phyloP scores from a whole-genome alignment of 2,113 vertebrate genomes.

The Rallus limicola region DNA sequence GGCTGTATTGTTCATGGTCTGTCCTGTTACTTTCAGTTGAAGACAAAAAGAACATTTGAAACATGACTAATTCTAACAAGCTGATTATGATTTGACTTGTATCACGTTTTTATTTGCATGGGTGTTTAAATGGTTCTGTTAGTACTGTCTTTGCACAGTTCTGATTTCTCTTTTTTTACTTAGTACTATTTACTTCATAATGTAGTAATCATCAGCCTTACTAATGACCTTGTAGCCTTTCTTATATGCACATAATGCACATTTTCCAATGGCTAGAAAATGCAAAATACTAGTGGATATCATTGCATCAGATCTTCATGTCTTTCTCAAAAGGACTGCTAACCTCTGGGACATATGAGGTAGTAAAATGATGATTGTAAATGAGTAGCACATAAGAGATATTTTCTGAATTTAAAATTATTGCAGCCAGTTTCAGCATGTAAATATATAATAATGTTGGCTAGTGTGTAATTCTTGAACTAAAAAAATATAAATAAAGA shows the following conservation, averaged over 20 bases:
- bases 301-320: constrained; percentile 82
- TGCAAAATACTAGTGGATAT: constrained; percentile 79
- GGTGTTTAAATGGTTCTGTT: constrained; percentile 84
- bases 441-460: constrained; percentile 89
- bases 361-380: constrained; percentile 82
- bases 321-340: constrained; percentile 82
- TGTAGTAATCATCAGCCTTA: constrained; percentile 86
- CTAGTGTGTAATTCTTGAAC: constrained; percentile 89
- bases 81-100: constrained; percentile 70
- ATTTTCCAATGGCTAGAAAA: constrained; percentile 82
- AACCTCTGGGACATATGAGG: constrained; percentile 83
- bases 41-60: constrained; percentile 55
- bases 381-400: constrained; percentile 87
- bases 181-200: constrained; percentile 79
- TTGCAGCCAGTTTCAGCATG: constrained; percentile 88
- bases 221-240: constrained; percentile 85
- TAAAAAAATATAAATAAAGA: constrained; percentile 88
- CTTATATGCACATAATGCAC: constrained; percentile 84
- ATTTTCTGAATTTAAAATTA: constrained; percentile 89
- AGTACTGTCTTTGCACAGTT: constrained; percentile 75
- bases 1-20: constrained; percentile 51
- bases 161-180: constrained; percentile 75
- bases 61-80: constrained; percentile 63
- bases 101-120: constrained; percentile 76
- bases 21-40: constrained; percentile 59